Base-by-base conservation (phyloP, 1,140 invertebrate species). In the Artemia franciscana region DNA sequence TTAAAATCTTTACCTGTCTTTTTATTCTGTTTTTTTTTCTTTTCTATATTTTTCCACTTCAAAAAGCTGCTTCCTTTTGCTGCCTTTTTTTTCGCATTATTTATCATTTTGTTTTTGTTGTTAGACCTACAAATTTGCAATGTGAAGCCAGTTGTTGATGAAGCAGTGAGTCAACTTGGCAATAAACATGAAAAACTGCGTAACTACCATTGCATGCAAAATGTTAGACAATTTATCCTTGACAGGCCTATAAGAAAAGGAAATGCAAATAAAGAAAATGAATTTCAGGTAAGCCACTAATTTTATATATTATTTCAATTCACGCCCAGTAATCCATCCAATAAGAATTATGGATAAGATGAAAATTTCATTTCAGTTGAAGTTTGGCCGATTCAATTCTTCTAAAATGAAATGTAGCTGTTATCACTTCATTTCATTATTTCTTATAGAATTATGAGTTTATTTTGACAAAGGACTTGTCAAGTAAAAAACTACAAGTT, bases 101-200 rank as follows among this genome's bases (percentile, higher is more conserved):
- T 39, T 59, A 66, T 26, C 18, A 15, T 51, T 1, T 0, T 4
- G 7, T 30, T 28, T 21, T 24, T 23, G 18, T 65, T 57, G 59
- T 9, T 66, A 86, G 84, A 82, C 72, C 88, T 91, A 65, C 91
- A 95, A 78, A 94, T 96, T 58, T 92, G 90, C 71, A 92, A 91
- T 73, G 92, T 96, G 9, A 86, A 89, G 68, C 90, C 92, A 3
- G 82, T 90, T 69, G 78, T 82, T 28, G 79, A 85, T 73, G 62
- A 70, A 24, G 69, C 71, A 23, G 69, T 71, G n/a, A 68, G 72
- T 26, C 71, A 75, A 60, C 68, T 71, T n/a, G 71, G 73, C 57
- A 59, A 60, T 21, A 83, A 93, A 65, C 89, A 88, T 15, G 88
- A 93, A 65, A 84, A 86, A 71, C 84, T 95, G 26, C 81, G 85